Evolutionary conservation across 2,113 vertebrate species (phyloP).

Genomic region (Sterna hirundo): DNA sequence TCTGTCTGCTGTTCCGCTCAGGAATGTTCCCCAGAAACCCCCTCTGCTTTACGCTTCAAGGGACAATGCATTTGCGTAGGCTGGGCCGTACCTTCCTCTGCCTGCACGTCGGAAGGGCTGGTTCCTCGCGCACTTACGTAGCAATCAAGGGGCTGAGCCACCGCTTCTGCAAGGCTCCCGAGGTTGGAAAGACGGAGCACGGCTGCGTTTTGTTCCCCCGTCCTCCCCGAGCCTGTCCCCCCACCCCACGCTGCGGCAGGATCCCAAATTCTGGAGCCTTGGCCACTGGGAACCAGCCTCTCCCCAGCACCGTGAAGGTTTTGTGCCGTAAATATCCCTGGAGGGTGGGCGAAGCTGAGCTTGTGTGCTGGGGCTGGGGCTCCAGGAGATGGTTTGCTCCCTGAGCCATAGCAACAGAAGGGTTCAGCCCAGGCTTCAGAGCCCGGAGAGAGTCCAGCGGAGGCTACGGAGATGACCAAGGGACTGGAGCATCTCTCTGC

Average conservation of each 20-base stretch:
- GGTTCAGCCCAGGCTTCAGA: background rate
- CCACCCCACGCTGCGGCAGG: rapidly evolving
- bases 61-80: background rate
- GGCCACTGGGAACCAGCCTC: background rate
- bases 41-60: background rate
- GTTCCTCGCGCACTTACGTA: rapidly evolving
- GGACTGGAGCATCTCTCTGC: background rate
- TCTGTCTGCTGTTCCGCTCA: background rate
- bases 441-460: background rate
- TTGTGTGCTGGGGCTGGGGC: too few relatives aligned
- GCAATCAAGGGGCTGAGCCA: rapidly evolving
- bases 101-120: background rate
- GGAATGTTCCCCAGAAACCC: background rate
- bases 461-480: background rate
- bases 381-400: background rate
- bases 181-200: background rate
- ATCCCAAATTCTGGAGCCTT: background rate
- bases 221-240: background rate
- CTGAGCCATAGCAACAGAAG: background rate
- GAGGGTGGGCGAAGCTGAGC: background rate
- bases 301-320: background rate
- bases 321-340: background rate
- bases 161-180: background rate
- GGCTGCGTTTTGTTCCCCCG: background rate
- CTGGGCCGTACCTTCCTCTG: background rate